These are phyloP conservation scores for Lagorchestes hirsutus DNA, from an alignment of 2,797 vertebrate species.

Conservation along the genomic window DNA sequence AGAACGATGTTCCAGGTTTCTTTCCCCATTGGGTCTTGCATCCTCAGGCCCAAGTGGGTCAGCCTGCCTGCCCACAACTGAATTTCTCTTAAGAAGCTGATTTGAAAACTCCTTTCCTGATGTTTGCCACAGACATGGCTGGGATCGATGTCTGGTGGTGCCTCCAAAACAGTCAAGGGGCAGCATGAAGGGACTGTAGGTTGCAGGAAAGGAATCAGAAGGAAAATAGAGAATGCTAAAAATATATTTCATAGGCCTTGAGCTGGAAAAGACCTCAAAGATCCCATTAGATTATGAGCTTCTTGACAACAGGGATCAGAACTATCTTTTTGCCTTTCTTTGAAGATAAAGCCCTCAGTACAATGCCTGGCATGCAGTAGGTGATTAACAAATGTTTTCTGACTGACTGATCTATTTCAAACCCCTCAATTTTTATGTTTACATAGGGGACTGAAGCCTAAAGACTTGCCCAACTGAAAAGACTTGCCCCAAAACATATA, in stretches of 20 bases:
- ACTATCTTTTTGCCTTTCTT: not conserved
- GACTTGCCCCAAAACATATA: not conserved
- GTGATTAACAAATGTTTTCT: not conserved
- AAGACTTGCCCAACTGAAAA: not conserved
- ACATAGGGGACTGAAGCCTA: not conserved
- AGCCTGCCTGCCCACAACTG: not conserved
- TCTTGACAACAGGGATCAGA: not conserved
- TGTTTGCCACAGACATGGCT: not conserved
- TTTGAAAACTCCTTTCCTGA: not conserved
- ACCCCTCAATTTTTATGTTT: not conserved
- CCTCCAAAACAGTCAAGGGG: not conserved
- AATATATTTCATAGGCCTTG: not conserved
- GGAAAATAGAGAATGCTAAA: not conserved
- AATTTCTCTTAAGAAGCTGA: not conserved
- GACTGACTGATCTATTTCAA: not conserved
- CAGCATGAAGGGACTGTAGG: not conserved
- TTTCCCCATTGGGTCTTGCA: not conserved
- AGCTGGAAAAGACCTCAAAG: not conserved
- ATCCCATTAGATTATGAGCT: not conserved
- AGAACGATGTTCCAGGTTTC: not conserved
- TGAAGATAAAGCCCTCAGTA: not conserved
- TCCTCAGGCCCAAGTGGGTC: not conserved
- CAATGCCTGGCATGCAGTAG: not conserved
- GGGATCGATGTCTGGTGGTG: not conserved
- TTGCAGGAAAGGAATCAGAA: not conserved